These are phyloP conservation scores for Stichodactyla mertensii DNA, from an alignment of 64 coral and sea anemone genomes.

Conservation along the genomic window DNA sequence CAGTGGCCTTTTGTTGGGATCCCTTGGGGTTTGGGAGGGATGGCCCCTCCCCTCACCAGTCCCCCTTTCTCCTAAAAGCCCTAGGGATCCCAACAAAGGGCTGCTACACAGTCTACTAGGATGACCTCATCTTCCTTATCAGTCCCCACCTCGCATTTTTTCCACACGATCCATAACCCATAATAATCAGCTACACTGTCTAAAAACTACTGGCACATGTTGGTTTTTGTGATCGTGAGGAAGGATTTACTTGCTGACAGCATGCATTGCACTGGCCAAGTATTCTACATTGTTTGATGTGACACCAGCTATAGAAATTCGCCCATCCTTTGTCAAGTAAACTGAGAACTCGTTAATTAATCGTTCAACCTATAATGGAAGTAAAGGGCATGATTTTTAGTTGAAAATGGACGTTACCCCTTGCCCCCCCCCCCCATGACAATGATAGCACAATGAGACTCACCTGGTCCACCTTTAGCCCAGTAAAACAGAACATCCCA, in stretches of 20 bases:
- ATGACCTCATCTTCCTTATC: neutral
- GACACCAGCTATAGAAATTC: constrained; percentile 91
- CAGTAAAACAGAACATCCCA: constrained; percentile 99
- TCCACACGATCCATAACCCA: neutral
- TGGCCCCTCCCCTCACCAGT: no score
- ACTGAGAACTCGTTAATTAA: constrained; percentile 93
- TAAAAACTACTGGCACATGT: neutral
- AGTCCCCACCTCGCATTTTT: neutral
- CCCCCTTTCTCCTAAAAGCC: no score
- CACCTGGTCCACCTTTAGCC: constrained; percentile 89
- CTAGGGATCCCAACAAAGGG: no score
- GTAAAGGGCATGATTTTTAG: neutral
- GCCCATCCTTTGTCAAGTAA: constrained; percentile 94
- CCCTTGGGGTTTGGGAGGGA: no score
- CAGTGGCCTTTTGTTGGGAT: no score
- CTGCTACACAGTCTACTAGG: no score
- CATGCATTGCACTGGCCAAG: constrained; percentile 78
- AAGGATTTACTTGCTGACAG: constrained; percentile 69
- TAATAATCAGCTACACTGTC: neutral
- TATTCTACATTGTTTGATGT: constrained; percentile 83
- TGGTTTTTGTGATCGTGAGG: neutral
- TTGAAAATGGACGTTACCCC: neutral
- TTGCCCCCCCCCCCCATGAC: no score
- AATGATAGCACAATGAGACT: neutral
- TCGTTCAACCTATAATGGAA: constrained; percentile 58